These are phyloP conservation scores for Dasyurus viverrinus DNA, from an alignment of 2,113 vertebrate species.

Conservation along the genomic window DNA sequence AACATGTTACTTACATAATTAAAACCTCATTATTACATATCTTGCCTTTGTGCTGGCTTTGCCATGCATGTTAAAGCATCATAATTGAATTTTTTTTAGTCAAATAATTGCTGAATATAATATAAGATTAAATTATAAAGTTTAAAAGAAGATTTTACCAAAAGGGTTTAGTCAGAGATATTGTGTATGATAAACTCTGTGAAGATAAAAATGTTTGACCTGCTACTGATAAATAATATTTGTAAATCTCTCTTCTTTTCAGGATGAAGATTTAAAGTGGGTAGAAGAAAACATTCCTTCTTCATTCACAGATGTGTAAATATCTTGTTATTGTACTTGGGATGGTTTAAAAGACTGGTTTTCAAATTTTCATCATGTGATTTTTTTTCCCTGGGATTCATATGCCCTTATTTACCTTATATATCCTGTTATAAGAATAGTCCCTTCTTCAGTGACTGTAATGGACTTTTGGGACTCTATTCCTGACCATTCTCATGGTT, in stretches of 20 bases:
- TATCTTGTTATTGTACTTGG: conserved; percentile 54
- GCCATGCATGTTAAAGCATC: not conserved
- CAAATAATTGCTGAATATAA: not conserved
- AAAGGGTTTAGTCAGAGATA: not conserved
- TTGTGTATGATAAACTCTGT: not conserved
- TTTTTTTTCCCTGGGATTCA: not conserved
- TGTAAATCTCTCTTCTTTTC: conserved; percentile 36
- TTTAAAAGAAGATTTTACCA: not conserved
- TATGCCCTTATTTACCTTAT: not conserved
- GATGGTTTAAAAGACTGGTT: not conserved
- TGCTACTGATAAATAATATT: not conserved
- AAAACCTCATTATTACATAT: not conserved
- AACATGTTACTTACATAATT: not conserved
- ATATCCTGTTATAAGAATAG: not conserved
- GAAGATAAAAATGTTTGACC: not conserved
- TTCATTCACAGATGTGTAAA: conserved; percentile 83
- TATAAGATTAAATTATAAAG: not conserved
- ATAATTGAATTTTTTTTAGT: not conserved
- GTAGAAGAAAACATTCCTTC: conserved; percentile 83
- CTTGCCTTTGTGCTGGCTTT: not conserved
- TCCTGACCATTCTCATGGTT: too few relatives aligned
- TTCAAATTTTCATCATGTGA: not conserved
- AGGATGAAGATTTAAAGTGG: conserved; percentile 85
- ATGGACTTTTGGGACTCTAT: too few relatives aligned
- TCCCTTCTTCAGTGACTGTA: not conserved